Evolutionary conservation across 2,888 invertebrate species (phyloP).

Genomic region (Galeopsomyia nigrocyanea): DNA sequence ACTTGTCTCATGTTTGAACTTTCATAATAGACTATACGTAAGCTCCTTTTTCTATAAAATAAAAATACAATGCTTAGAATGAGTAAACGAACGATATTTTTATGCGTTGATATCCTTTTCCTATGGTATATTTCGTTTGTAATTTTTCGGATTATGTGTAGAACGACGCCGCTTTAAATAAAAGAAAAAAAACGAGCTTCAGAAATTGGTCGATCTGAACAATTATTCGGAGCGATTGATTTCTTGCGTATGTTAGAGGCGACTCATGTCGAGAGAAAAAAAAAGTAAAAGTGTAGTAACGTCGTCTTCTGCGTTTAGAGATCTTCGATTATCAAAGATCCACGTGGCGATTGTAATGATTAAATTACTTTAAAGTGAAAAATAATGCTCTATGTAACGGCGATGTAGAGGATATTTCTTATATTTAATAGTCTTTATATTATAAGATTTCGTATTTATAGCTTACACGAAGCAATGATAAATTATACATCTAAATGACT

Average conservation of each 20-base stretch:
- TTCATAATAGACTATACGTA: constrained; percentile 15
- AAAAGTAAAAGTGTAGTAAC: constrained; percentile 3
- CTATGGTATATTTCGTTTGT: neutral
- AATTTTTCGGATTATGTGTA: neutral
- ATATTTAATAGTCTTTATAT: constrained; percentile 59
- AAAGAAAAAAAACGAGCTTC: constrained; percentile 16
- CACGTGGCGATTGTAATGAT: constrained; percentile 26
- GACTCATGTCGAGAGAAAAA: neutral
- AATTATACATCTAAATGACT: constrained; percentile 55
- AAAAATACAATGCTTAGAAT: constrained; percentile 5
- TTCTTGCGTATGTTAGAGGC: neutral
- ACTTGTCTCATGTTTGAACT: constrained; percentile 13
- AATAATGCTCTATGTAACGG: constrained; percentile 39
- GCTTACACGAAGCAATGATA: constrained; percentile 56
- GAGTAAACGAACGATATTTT: constrained; percentile 6
- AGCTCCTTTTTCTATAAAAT: constrained; percentile 33
- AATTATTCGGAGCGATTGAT: neutral
- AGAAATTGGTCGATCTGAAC: constrained; percentile 2
- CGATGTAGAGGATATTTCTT: constrained; percentile 41
- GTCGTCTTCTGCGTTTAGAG: neutral
- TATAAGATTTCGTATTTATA: constrained; percentile 60
- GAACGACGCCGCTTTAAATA: neutral
- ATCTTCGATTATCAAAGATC: constrained; percentile 22
- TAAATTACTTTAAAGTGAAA: constrained; percentile 20
- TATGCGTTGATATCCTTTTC: neutral